These are phyloP conservation scores for Sinohyriopsis cumingii DNA, from an alignment of 2,888 invertebrate species.

Conservation along the genomic window DNA sequence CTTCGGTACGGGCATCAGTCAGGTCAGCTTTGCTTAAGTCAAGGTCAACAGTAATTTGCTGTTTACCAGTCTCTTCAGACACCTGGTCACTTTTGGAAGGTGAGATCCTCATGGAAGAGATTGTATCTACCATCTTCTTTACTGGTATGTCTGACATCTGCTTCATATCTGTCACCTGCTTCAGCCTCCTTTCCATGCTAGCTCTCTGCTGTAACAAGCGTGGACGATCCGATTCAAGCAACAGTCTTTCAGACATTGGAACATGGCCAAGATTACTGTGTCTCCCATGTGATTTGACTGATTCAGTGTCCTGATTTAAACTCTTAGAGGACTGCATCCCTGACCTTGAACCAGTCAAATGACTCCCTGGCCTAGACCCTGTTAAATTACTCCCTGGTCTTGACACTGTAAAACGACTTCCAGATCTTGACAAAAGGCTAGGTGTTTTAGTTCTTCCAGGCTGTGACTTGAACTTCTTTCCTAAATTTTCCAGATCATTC, in stretches of 20 bases:
- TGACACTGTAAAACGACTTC: constrained; percentile 25
- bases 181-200: constrained; percentile 39
- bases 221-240: constrained; percentile 40
- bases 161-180: constrained; percentile 19
- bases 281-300: constrained; percentile 13
- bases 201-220: constrained; percentile 40
- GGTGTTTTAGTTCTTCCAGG: constrained; percentile 20
- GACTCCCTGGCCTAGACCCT: constrained; percentile 27
- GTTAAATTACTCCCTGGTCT: constrained; percentile 27
- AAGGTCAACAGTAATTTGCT: constrained; percentile 10
- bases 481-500: constrained; percentile 48
- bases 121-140: too few relatives aligned
- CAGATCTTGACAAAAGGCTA: constrained; percentile 30
- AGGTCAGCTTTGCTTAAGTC: constrained; percentile 26
- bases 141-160: constrained; percentile 1
- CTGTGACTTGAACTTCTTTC: constrained; percentile 22
- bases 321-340: constrained; percentile 17
- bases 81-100: constrained; percentile 1
- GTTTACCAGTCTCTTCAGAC: not conserved
- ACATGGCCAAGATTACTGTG: constrained; percentile 31
- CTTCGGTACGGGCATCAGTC: not conserved
- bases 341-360: constrained; percentile 18
- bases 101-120: constrained; percentile 7
- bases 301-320: constrained; percentile 18
- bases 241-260: constrained; percentile 41